Percentiles rank a stretch among this genome's conserved stretches.
phyloP scores from a whole-genome alignment of 2,113 vertebrate species.

The Crotalus viridis region DNA sequence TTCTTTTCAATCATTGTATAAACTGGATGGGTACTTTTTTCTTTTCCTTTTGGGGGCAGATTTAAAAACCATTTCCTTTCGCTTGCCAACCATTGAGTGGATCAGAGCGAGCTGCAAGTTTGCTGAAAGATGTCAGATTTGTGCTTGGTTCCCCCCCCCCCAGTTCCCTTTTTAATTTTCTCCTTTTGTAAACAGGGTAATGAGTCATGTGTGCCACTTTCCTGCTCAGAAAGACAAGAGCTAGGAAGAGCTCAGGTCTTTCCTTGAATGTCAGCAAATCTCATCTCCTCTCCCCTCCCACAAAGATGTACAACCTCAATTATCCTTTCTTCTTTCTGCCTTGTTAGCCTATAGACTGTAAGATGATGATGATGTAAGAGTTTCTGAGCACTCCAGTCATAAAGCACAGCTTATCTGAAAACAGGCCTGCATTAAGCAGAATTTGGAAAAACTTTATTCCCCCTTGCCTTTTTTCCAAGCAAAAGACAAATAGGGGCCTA shows the following conservation, averaged over 20 bases:
- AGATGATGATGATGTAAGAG: constrained; percentile 6
- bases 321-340: constrained; percentile 39
- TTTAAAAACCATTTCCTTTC: constrained; percentile 62
- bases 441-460: background rate
- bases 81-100: constrained; percentile 56
- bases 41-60: constrained; percentile 35
- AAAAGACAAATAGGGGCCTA: background rate
- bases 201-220: constrained; percentile 52
- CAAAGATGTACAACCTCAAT: constrained; percentile 33
- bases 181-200: constrained; percentile 61
- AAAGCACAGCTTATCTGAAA: background rate
- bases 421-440: background rate
- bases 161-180: constrained; percentile 22
- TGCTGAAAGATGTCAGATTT: constrained; percentile 59
- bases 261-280: constrained; percentile 51
- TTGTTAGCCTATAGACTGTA: constrained; percentile 24
- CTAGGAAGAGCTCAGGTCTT: constrained; percentile 55
- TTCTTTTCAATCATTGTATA: constrained; percentile 52
- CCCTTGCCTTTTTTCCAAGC: constrained; percentile 8
- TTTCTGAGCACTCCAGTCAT: background rate
- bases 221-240: constrained; percentile 52
- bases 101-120: constrained; percentile 58
- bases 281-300: constrained; percentile 22
- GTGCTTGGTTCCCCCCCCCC: constrained; percentile 42
- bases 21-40: constrained; percentile 52